Base-by-base conservation (phyloP, 2,113 vertebrate species). In the Ramphastos sulfuratus region DNA sequence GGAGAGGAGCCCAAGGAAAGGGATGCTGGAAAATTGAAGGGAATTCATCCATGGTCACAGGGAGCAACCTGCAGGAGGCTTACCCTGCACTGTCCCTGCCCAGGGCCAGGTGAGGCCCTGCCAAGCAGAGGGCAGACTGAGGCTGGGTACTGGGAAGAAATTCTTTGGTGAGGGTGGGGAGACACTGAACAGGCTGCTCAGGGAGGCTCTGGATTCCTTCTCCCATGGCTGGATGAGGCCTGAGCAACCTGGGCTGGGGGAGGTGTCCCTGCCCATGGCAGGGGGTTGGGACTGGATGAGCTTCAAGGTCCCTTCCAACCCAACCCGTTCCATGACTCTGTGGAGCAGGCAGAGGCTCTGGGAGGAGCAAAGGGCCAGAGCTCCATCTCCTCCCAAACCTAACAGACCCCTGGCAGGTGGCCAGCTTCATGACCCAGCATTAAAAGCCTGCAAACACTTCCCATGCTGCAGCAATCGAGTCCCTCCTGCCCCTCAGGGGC, bases 371-470 rank as follows among this genome's bases (percentile, higher is more conserved):
- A 14, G 27, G 12, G 61, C 44, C 50, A 63, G n/a, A 31, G 77
- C 33, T 37, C 25, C 14, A 24, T 54, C 80, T 18, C 35, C 59
- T 35, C 64, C 75, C 54, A 28, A 42, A 31, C 7, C 3, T 1
- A 15, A 31, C 44, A 27, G 24, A 4, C 24, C n/a, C 9, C 4
- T 0, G 4, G 72, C 37, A 17, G 56, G 37, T 33, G 52, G 35
- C n/a, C 1, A 1, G 37, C 48, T 63, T n/a, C 1, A 0, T 48
- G 33, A 39, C 2, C 13, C 0, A 0, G 19, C n/a, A 13, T 4
- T 12, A n/a, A 77, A 78, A 78, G 6, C 39, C 87, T 42, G 64
- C 21, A 10, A 56, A 63, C 2, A 1, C 30, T 12, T 24, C 54
- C 67, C 6, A 2, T 4, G 4, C 33, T 76, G 83, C 15, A 1